Evolutionary conservation across 35 echinoderm and acorn worm species (phyloP).

Genomic region (Patiria miniata): DNA sequence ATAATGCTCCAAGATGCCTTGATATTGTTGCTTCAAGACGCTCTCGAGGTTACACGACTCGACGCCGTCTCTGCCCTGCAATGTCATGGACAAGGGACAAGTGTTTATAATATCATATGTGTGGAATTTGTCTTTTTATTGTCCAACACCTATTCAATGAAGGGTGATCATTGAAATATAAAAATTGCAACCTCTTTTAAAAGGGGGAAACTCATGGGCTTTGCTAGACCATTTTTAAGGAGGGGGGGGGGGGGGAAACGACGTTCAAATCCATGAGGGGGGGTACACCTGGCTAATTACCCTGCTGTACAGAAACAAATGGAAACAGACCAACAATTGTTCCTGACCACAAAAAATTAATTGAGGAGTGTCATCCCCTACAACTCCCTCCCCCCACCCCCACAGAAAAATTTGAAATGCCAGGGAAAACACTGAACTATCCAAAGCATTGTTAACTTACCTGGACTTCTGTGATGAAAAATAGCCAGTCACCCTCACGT

Average conservation of each 20-base stretch:
- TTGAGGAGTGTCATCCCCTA: too few species aligned
- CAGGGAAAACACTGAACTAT: background rate
- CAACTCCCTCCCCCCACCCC: too few species aligned
- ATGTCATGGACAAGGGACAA: background rate
- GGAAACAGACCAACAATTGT: too few species aligned
- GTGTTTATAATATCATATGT: background rate
- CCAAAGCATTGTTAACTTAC: background rate
- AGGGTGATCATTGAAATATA: background rate
- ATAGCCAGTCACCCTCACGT: background rate
- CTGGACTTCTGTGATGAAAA: conserved; percentile 2
- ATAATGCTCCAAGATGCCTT: background rate
- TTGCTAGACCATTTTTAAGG: background rate
- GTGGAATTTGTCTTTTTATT: background rate
- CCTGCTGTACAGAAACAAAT: too few species aligned
- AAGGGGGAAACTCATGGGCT: background rate
- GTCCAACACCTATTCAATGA: background rate
- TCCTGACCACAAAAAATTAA: too few species aligned
- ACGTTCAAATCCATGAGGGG: too few species aligned
- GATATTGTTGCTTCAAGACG: background rate
- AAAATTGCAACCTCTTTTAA: background rate
- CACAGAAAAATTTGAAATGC: background rate
- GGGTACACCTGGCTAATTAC: too few species aligned
- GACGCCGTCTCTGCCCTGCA: background rate
- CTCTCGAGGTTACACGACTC: background rate
- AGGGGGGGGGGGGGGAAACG: background rate